These are phyloP conservation scores for Nasalis larvatus DNA, from an alignment of 2,113 vertebrate species.

Conservation along the genomic window DNA sequence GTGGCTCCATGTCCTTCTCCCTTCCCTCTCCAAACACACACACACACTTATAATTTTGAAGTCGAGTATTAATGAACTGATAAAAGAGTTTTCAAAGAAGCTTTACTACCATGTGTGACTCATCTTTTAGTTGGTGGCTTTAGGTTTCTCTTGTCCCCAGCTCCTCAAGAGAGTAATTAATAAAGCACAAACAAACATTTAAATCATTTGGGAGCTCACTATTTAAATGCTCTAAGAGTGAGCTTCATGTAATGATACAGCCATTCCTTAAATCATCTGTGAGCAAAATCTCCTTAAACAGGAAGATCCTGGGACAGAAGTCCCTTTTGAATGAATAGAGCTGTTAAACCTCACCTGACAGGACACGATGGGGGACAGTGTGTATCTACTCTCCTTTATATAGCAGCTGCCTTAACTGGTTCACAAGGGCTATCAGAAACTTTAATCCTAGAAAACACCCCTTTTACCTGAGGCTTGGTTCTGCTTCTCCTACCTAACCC, in stretches of 20 bases:
- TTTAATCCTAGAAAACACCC: not conserved
- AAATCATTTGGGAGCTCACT: constrained; percentile 39
- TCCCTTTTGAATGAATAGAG: not conserved
- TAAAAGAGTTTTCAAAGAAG: not conserved
- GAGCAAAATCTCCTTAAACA: not conserved
- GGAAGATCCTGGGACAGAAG: not conserved
- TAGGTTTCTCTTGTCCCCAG: not conserved
- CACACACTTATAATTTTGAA: not conserved
- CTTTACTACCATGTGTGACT: constrained; percentile 15
- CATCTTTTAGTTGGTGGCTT: constrained; percentile 7
- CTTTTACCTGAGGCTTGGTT: not conserved
- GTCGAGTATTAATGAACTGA: not conserved
- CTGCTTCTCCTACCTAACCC: not conserved
- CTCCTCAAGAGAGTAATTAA: constrained; percentile 57
- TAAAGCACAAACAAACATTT: constrained; percentile 43
- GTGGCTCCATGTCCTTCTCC: not conserved
- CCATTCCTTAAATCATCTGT: not conserved
- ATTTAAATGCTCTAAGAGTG: not conserved
- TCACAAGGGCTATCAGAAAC: not conserved
- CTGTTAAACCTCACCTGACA: not conserved
- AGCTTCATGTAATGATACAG: not conserved
- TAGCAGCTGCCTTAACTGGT: not conserved
- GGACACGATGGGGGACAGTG: not conserved
- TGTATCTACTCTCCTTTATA: not conserved
- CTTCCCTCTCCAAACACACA: not conserved